These are phyloP conservation scores for Triplophysa dalaica DNA, from an alignment of 2,113 vertebrate genomes.

Conservation along the genomic window DNA sequence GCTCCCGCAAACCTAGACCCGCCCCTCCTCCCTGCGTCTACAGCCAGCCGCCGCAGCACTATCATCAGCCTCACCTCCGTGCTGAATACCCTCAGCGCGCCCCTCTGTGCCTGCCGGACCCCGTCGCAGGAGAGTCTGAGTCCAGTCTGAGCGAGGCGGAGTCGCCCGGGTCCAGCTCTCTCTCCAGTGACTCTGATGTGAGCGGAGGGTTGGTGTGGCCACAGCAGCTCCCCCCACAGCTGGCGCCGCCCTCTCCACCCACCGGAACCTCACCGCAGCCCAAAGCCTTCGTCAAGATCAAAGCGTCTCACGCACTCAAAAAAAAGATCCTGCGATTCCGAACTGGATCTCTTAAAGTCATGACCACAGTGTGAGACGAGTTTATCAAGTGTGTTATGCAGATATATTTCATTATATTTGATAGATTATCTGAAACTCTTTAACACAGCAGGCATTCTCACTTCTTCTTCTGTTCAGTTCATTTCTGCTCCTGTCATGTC, in stretches of 20 bases:
- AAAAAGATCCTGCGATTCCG: constrained; percentile 89
- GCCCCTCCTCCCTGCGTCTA: constrained; percentile 56
- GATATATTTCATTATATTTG: too few relatives aligned
- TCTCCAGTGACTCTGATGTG: constrained; percentile 84
- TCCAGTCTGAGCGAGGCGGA: constrained; percentile 79
- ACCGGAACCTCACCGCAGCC: constrained; percentile 68
- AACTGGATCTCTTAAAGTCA: constrained; percentile 86
- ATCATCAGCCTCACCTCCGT: constrained; percentile 56
- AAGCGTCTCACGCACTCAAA: constrained; percentile 88
- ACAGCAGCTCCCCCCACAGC: constrained; percentile 79
- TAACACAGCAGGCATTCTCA: too few relatives aligned
- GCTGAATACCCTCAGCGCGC: constrained; percentile 62
- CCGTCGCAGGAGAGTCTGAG: constrained; percentile 68
- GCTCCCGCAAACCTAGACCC: constrained; percentile 60
- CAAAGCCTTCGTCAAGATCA: constrained; percentile 88
- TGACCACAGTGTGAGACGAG: constrained; percentile 81
- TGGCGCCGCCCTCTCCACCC: constrained; percentile 61
- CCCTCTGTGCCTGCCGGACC: constrained; percentile 53
- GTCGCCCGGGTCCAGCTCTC: constrained; percentile 78
- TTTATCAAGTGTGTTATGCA: not conserved
- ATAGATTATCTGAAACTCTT: too few relatives aligned
- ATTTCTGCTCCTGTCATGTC: too few relatives aligned
- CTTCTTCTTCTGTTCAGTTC: too few relatives aligned
- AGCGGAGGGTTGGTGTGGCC: constrained; percentile 86
- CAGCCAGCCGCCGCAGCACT: constrained; percentile 46